Base-by-base conservation (phyloP, 2,113 vertebrate species). In the Gorsachius goisagi region DNA sequence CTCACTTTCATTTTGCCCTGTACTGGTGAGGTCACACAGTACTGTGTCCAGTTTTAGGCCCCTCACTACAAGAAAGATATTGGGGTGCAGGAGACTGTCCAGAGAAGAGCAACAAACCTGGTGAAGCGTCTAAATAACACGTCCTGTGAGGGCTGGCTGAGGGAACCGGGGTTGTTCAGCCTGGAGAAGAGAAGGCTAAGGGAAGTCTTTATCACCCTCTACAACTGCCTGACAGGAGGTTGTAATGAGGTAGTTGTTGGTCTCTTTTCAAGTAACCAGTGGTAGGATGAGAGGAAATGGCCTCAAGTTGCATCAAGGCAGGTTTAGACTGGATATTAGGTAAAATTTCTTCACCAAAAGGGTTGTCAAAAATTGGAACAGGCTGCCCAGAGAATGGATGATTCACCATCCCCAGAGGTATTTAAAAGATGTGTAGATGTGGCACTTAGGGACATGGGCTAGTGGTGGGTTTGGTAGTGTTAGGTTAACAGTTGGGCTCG, bases 61-160 rank as follows among this genome's bases (percentile, higher is more conserved):
- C 3, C 20, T 50, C 21, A 24, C 20, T 32, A 6, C 72, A 45
- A 15, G 53, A 45, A 58, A 9, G 72, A 58, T 41, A 15, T 2
- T 6, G 12, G n/a, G 32, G 12, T n/a, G 14, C 26, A 32, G 22
- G 6, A 56, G 30, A 0, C 0, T 26, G 30, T 11, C 30, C 37
- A 74, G 4, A 73, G 55, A 75, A 35, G 23, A 7, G n/a, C 32
- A 60, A 37, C 3, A 3, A n/a, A 24, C 9, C 33, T 59, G 21
- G 23, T 35, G n/a, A 60, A 26, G n/a, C n/a, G n/a, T 37, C 59
- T 37, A 1, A n/a, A 37, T n/a, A 6, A 11, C 15, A 60, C 26
- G 15, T 37, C n/a, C 1, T 26, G 11, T 16, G 23, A 60, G 59
- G 15, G 23, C 6, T 2, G 0, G 59, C 59, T 60, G 59, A 60